Percentiles rank a stretch among this genome's conserved stretches.
Evolutionary conservation across 2,797 vertebrate genomes (phyloP).

Genomic region (Pampus argenteus): DNA sequence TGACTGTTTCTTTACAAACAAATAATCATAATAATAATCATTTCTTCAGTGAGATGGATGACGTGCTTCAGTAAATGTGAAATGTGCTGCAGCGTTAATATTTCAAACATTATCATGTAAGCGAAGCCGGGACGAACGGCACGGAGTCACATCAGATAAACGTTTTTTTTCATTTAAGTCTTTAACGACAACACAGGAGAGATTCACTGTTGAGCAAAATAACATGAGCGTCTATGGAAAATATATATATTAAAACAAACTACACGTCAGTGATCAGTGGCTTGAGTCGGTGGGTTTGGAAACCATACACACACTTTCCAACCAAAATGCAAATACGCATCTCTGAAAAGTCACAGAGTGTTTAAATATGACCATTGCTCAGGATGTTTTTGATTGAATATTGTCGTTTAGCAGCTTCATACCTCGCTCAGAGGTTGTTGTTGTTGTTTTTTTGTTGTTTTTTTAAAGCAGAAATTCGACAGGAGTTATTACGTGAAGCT

Average conservation of each 20-base stretch:
- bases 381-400: neutral
- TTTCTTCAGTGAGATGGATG: neutral
- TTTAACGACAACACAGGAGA: neutral
- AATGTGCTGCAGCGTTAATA: neutral
- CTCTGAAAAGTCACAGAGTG: no score
- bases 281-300: no score
- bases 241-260: neutral
- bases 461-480: neutral
- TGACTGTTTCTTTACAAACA: neutral
- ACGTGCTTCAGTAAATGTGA: neutral
- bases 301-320: no score
- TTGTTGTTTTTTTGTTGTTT: neutral
- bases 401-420: neutral
- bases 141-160: no score
- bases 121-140: neutral
- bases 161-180: neutral
- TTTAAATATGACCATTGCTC: neutral
- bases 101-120: neutral
- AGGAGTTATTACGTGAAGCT: neutral
- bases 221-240: neutral
- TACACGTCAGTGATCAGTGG: no score
- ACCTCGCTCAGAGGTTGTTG: neutral
- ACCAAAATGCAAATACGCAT: no score
- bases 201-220: neutral
- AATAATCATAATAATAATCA: no score